Conservation (phyloP, 2,113 vertebrate genomes). For the Hippoglossus stenolepis region DNA sequence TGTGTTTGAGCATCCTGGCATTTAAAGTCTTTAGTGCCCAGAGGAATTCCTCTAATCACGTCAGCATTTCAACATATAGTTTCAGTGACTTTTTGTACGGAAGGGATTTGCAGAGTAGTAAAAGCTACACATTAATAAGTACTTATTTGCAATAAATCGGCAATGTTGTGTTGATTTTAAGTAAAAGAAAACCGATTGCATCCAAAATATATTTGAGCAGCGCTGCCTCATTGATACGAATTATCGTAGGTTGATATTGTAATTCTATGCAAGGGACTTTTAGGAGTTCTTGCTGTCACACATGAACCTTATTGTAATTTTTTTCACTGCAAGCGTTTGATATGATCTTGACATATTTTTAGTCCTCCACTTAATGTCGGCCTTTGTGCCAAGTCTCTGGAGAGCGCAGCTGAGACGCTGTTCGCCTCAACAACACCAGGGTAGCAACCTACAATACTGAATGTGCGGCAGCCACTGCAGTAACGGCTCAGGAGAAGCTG, state of each 20-base stretch:
- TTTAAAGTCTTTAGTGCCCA: constrained; percentile 15
- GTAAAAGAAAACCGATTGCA: background rate
- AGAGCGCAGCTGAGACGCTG: constrained; percentile 15
- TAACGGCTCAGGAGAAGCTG: constrained; percentile 1
- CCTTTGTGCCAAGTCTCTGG: constrained; percentile 19
- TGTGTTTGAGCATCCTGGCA: constrained; percentile 32
- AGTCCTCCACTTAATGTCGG: background rate
- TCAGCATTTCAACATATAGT: background rate
- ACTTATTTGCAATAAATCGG: background rate
- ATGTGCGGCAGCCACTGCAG: constrained; percentile 13
- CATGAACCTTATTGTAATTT: background rate
- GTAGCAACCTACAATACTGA: background rate
- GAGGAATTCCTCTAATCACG: constrained; percentile 17
- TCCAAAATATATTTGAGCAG: background rate
- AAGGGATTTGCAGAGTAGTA: background rate
- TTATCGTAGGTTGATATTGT: background rate
- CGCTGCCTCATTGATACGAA: background rate
- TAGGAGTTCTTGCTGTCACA: background rate
- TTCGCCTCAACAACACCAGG: constrained; percentile 23
- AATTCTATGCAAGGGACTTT: background rate
- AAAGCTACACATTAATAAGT: background rate
- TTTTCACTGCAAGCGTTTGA: background rate
- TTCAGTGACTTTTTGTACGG: background rate
- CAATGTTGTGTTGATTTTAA: background rate
- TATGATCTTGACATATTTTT: constrained; percentile 1